Evolutionary conservation across 2,797 vertebrate species (phyloP).

Genomic region (Catostomus latipinnis): DNA sequence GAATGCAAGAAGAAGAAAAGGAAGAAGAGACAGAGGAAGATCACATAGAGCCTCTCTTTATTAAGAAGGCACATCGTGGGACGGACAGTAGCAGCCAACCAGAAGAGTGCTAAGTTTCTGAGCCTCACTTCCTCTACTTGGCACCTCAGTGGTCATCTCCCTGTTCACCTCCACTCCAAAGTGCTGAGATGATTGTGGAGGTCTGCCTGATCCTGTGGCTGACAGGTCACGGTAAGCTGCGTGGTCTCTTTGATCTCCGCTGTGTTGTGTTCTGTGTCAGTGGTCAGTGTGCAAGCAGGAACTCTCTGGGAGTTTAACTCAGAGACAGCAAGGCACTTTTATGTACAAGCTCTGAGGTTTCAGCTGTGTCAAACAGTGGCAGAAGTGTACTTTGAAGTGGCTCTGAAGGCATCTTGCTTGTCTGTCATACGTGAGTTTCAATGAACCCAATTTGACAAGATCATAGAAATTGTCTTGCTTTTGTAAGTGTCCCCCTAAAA

Average conservation of each 20-base stretch:
- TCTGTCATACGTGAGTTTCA: slow-evolving; percentile 10
- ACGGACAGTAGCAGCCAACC: slow-evolving; percentile 70
- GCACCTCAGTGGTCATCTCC: slow-evolving; percentile 72
- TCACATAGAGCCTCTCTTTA: slow-evolving; percentile 65
- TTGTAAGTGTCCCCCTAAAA: not conserved
- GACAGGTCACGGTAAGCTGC: slow-evolving; percentile 76
- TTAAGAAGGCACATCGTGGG: slow-evolving; percentile 71
- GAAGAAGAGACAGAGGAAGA: slow-evolving; percentile 24
- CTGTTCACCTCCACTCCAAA: slow-evolving; percentile 40
- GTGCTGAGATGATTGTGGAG: slow-evolving; percentile 72
- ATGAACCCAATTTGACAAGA: not conserved
- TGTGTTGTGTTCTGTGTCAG: slow-evolving; percentile 58
- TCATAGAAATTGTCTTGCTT: not conserved
- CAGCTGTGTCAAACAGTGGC: slow-evolving; percentile 1
- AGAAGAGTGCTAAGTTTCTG: slow-evolving; percentile 52
- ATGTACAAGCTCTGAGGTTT: not conserved
- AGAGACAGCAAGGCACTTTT: not conserved
- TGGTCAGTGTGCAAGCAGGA: slow-evolving; percentile 48
- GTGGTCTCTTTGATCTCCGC: slow-evolving; percentile 47
- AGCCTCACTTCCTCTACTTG: slow-evolving; percentile 73
- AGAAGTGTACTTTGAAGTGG: not conserved
- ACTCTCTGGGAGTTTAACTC: slow-evolving; percentile 53
- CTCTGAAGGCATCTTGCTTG: slow-evolving; percentile 16
- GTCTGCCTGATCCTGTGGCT: slow-evolving; percentile 73
- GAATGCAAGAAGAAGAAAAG: slow-evolving; percentile 62